Base-by-base conservation (phyloP, 2,113 vertebrate species). In the Oryzias javanicus region DNA sequence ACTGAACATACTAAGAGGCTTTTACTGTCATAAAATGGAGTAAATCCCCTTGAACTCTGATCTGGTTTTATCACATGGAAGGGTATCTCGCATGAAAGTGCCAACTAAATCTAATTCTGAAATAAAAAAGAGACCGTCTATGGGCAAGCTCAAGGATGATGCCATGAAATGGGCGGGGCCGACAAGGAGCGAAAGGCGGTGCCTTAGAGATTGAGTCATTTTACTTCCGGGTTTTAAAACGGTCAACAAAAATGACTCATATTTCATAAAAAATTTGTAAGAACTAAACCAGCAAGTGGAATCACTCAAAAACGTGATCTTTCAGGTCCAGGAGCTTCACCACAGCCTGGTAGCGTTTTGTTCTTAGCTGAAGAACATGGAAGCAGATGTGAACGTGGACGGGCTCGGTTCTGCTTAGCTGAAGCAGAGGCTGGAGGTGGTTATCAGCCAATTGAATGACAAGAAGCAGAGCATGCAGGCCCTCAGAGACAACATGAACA, bases 21-120 rank as follows among this genome's bases (percentile, higher is more conserved):
- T 98, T 81, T 98, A 98, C 89, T 98, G 96, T 91, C 95, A 98
- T 92, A 98, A 98, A 91, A 96, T 96, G 62, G 96, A 98, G 90
- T 98, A 96, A 92, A 40, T 42, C 45, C 41, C 16, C 24, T 46
- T 47, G 24, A 73, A 49, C 55, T 10, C 22, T 4, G 13, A 51
- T n/a, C 64, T 53, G 56, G 35, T 12, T 12, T 35, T 2, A 35
- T 35, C 8, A 35, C 35, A 10, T 35, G 8, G 35, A 35, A 35
- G 35, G 35, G 35, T 35, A 10, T 12, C 35, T 35, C 6, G 1
- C 3, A 35, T 35, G 29, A 35, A 35, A 35, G 29, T 35, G 35
- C 35, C 35, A 35, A 35, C 35, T 35, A 35, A 35, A 35, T 35
- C 35, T 35, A 35, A 35, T 2, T 35, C 10, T 27, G 25, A 27